Evolutionary conservation across 2,113 vertebrate genomes (phyloP), one percentile per base, ranked within the genome.

Genomic region (Xiphophorus hellerii): DNA sequence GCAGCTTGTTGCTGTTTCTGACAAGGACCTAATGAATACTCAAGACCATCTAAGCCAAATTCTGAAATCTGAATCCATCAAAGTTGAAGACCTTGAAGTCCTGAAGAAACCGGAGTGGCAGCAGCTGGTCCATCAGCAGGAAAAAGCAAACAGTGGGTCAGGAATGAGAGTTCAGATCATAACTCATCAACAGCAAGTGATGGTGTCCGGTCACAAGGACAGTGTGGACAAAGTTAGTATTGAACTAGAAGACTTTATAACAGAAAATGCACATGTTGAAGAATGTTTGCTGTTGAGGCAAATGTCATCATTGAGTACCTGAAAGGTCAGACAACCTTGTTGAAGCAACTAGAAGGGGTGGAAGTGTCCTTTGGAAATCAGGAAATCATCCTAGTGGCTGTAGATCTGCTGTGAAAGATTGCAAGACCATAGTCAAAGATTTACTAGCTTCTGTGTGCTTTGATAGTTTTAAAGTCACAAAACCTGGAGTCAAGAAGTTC

Each of bases 401-500:
- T 17, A 96, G 82, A 80, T 27, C 20, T 6, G 66, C 92, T 67
- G 94, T 97, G 0, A 0, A 20, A 30, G 29, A 92, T 0, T 89
- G 73, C 35, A 68, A 81, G 14, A 2, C 20, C 0, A 1, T 22
- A 0, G 48, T 96, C 37, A 71, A 82, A 69, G 12, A 91, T 39
- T 4, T 87, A 17, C 1, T 91, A 2, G 88, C 85, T 12, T 94
- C 92, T 0, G 51, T 95, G 44, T 61, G 65, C 72, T 78, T 87
- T 66, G 90, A 90, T 37, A 73, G 1, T 1, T 77, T 96, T 10
- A 10, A 1, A 35, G 39, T 96, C 2, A 68, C 69, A 74, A 95
- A 87, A 63, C 93, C 96, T 0, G 96, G 96, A 54, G 88, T 89
- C 25, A 95, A 88, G 67, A 92, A 92, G 28, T 88, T 94, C 64